Evolutionary conservation across 2,888 invertebrate genomes (phyloP), one percentile per base, ranked within the genome.

Genomic region (Drosophila parthenogenetica): DNA sequence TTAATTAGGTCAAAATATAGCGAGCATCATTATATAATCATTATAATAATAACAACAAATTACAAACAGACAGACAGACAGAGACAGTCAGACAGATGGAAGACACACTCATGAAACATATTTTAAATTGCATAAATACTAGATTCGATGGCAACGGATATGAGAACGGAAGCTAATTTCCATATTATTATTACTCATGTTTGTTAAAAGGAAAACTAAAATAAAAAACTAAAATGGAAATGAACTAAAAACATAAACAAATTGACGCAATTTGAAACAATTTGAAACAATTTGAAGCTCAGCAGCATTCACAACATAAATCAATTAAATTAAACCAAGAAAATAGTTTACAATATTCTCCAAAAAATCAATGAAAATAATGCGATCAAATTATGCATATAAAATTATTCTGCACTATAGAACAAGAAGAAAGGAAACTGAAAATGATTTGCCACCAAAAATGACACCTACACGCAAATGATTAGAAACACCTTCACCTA

Each of bases 21-120:
- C 81, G 87, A 88, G 87, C 88, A 85, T 90, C 90, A 82, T 71
- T 79, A 79, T 75, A 64, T 79, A 81, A 63, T 42, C 59, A 60
- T 39, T 43, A 69, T 66, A 59, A 45, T 58, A 69, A 51, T 49
- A 51, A 54, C 42, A 39, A 40, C 13, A 49, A 57, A 61, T 14
- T 10, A 48, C 49, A 62, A 19, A 53, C 17, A 69, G 17, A 62
- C 22, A 59, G 29, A 53, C 45, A 70, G 17, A 58, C 37, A 51
- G 8, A n/a, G n/a, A n/a, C n/a, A n/a, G n/a, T n/a, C n/a, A 58
- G 13, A 32, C 32, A 5, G 32, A 11, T 32, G 32, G 11, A 49
- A 45, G 39, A 54, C 40, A 59, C 54, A 71, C 40, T 64, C 62
- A 67, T 59, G 17, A 14, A 59, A 16, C 60, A 67, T 75, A 49